Conservation (phyloP, 2,797 vertebrate genomes). For the Sebastes miniatus region DNA sequence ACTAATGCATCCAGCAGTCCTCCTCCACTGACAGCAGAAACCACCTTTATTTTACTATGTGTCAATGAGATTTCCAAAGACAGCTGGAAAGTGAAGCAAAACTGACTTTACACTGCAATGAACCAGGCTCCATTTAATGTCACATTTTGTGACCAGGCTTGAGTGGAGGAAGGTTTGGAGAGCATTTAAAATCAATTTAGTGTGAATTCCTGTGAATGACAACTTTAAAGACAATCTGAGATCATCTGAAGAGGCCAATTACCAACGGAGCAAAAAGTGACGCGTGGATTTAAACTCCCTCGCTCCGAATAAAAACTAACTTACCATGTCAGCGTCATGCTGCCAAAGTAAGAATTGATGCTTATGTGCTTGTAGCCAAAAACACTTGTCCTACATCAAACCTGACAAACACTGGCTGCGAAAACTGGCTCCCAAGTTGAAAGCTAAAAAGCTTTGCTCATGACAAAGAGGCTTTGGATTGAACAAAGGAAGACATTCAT, state of each 20-base stretch:
- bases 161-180: conserved; percentile 4
- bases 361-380: conserved; percentile 27
- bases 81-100: conserved; percentile 60
- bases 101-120: conserved; percentile 33
- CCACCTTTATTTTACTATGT: conserved; percentile 55
- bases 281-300: conserved; percentile 21
- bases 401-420: conserved; percentile 46
- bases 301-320: conserved; percentile 25
- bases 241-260: conserved; percentile 18
- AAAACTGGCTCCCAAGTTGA: conserved; percentile 24
- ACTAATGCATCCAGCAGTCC: conserved; percentile 72
- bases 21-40: conserved; percentile 62
- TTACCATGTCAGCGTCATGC: conserved; percentile 8
- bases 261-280: conserved; percentile 19
- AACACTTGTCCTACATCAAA: conserved; percentile 41
- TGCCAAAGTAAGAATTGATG: conserved; percentile 46
- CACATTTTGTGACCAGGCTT: conserved; percentile 29
- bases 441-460: conserved; percentile 28
- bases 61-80: conserved; percentile 62
- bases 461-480: conserved; percentile 55
- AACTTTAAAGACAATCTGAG: conserved; percentile 17
- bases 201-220: conserved; percentile 16
- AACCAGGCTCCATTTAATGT: conserved; percentile 42
- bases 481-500: conserved; percentile 65
- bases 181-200: conserved; percentile 30